phyloP scores from a whole-genome alignment of 2,797 vertebrate species.

The Corythornis leucogaster region DNA sequence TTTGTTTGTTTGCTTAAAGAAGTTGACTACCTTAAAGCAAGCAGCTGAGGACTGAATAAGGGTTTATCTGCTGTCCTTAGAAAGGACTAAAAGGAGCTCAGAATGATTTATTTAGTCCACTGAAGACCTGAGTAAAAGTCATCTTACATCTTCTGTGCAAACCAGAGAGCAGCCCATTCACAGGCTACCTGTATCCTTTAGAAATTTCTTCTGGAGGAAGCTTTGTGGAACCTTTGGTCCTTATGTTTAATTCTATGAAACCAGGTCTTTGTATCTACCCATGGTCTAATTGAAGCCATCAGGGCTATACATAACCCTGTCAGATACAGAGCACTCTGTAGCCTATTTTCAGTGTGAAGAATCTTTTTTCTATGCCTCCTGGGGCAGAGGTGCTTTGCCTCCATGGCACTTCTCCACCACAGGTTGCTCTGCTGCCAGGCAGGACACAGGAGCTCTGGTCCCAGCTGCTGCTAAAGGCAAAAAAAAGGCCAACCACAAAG shows the following conservation, averaged over 20 bases:
- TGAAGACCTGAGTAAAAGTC: neutral
- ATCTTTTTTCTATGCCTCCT: neutral
- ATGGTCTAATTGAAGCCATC: constrained; percentile 23
- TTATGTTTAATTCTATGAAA: neutral
- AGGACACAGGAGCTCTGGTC: neutral
- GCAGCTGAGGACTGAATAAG: neutral
- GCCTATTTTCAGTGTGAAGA: neutral
- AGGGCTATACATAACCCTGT: neutral
- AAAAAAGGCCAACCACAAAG: neutral
- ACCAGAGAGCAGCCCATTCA: neutral
- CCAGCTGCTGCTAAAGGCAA: neutral
- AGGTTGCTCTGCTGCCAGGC: neutral
- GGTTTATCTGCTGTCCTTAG: neutral
- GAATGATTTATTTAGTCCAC: neutral
- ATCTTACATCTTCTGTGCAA: neutral
- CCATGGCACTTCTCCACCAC: accelerated
- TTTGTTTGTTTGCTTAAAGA: neutral
- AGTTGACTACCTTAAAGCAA: neutral
- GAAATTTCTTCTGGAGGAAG: neutral
- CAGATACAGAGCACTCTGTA: neutral
- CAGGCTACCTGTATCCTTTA: neutral
- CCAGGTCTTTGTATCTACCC: neutral
- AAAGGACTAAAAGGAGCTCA: neutral
- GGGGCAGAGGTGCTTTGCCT: neutral
- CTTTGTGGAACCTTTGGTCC: constrained; percentile 25